Base-by-base conservation (phyloP, 2,888 invertebrate genomes). In the Griposia aprilina region DNA sequence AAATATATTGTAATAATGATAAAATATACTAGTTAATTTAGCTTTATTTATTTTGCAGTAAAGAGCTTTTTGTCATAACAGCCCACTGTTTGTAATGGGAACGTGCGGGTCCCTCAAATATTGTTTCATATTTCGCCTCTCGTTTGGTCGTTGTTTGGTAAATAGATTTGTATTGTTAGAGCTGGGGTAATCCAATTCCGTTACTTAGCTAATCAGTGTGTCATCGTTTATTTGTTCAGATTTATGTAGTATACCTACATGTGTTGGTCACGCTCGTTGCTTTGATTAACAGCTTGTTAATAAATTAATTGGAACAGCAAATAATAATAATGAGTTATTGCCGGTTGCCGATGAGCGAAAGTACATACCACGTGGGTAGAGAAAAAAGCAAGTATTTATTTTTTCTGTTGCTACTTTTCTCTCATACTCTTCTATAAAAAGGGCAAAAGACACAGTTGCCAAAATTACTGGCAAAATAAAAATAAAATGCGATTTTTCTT, bases 1-100 rank as follows among this genome's bases (percentile, higher is more conserved):
- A 96, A 96, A 96, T 96, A 95, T 95, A 96, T 95, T 95, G 94
- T 96, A 96, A 96, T 96, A 96, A 96, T 95, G 95, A 96, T 96
- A 95, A 95, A 95, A 96, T 95, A 93, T 92, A 96, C 95, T 95
- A 92, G 94, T 93, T 96, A 95, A 96, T 96, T 95, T 93, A 87
- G 90, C 94, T 93, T 91, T 96, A 95, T 96, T 96, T 95, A 93
- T 94, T 95, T 93, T 92, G 91, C 84, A 92, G 90, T 92, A 95
- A 93, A 94, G 93, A 92, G 90, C 92, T 92, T 94, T 94, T 94
- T 93, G 92, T 94, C 93, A 94, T 93, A 95, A 94, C 93, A 92
- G 88, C 89, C 90, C 90, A 80, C 84, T 92, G 91, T 94, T 93
- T 94, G 92, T 90, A 88, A 82, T 87, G 83, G 89, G 88, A 90